Percentiles rank a stretch among this genome's conserved stretches.
phyloP scores from a whole-genome alignment of 1,140 invertebrate genomes.

The Nautilus pompilius region DNA sequence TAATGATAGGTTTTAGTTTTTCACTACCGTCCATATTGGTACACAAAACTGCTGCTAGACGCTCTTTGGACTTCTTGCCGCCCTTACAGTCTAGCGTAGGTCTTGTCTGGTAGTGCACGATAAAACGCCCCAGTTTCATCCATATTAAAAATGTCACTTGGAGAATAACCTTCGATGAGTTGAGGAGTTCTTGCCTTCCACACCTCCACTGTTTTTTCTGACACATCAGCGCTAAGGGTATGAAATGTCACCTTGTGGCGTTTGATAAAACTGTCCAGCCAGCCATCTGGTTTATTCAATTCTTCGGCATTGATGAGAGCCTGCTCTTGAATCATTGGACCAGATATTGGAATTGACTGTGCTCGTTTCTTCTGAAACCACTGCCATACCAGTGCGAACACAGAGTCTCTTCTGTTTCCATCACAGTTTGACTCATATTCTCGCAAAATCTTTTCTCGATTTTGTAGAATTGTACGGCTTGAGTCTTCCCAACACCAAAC shows the following conservation, averaged over 20 bases:
- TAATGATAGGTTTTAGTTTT: conserved; percentile 15
- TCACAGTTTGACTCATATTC: too few relatives aligned
- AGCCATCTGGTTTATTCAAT: conserved; percentile 29
- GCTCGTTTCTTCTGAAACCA: conserved; percentile 10
- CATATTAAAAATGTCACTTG: conserved; percentile 25
- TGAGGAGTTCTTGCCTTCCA: conserved; percentile 12
- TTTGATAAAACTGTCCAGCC: conserved; percentile 16
- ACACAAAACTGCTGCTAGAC: conserved; percentile 19
- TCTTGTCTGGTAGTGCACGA: conserved; percentile 2
- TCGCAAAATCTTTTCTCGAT: conserved; percentile 6
- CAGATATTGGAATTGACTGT: conserved; percentile 7
- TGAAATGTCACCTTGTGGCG: conserved; percentile 12
- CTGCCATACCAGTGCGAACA: conserved; percentile 6
- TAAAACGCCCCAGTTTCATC: conserved; percentile 27
- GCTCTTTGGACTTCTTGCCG: conserved; percentile 21
- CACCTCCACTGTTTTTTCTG: conserved; percentile 2
- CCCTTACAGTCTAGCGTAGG: conserved; percentile 10
- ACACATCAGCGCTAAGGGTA: conserved; percentile 16
- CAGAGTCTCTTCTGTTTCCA: too few relatives aligned
- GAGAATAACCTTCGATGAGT: conserved; percentile 14
- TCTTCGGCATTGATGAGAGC: conserved; percentile 14
- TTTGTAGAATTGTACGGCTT: conserved; percentile 10
- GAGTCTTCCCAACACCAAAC: conserved; percentile 12
- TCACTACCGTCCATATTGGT: conserved; percentile 16
- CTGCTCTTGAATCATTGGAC: conserved; percentile 12